A percentile compares a stretch with the other conserved stretches of the same genome.
These are phyloP conservation scores for Rhombomys opimus DNA, from an alignment of 2,113 vertebrate genomes.

Conservation along the genomic window DNA sequence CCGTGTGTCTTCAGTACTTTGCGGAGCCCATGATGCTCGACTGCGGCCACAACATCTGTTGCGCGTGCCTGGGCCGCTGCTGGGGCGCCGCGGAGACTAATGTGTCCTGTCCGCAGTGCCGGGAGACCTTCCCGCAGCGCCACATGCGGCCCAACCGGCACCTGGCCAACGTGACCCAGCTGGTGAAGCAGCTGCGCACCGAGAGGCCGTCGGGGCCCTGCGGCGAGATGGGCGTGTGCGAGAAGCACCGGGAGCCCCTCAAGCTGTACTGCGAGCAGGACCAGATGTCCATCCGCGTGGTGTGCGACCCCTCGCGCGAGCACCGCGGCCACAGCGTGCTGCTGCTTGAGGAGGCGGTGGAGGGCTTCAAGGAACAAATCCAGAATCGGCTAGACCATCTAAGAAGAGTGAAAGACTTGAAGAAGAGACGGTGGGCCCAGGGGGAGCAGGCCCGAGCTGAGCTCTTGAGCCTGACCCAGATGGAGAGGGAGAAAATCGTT, in stretches of 20 bases:
- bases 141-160: slow-evolving; percentile 78
- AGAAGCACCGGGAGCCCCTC: slow-evolving; percentile 79
- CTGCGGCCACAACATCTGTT: slow-evolving; percentile 81
- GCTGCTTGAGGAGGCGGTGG: slow-evolving; percentile 80
- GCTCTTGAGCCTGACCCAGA: slow-evolving; percentile 81
- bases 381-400: slow-evolving; percentile 81
- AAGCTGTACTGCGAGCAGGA: slow-evolving; percentile 84
- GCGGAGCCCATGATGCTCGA: slow-evolving; percentile 81
- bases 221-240: slow-evolving; percentile 79
- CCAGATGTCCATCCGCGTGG: slow-evolving; percentile 81
- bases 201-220: slow-evolving; percentile 69
- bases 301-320: slow-evolving; percentile 77
- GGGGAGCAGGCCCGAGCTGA: slow-evolving; percentile 80
- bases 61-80: slow-evolving; percentile 79
- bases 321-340: slow-evolving; percentile 81
- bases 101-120: slow-evolving; percentile 84
- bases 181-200: slow-evolving; percentile 79
- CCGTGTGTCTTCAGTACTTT: slow-evolving; percentile 82
- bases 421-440: slow-evolving; percentile 79
- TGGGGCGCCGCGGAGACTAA: slow-evolving; percentile 71
- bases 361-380: slow-evolving; percentile 82
- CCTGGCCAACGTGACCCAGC: slow-evolving; percentile 81
- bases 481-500: slow-evolving; percentile 81
- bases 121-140: slow-evolving; percentile 85
- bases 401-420: slow-evolving; percentile 80